Percentiles rank a stretch among this genome's conserved stretches.
phyloP scores from a whole-genome alignment of 2,113 vertebrate genomes.

The Dicaeum eximium region DNA sequence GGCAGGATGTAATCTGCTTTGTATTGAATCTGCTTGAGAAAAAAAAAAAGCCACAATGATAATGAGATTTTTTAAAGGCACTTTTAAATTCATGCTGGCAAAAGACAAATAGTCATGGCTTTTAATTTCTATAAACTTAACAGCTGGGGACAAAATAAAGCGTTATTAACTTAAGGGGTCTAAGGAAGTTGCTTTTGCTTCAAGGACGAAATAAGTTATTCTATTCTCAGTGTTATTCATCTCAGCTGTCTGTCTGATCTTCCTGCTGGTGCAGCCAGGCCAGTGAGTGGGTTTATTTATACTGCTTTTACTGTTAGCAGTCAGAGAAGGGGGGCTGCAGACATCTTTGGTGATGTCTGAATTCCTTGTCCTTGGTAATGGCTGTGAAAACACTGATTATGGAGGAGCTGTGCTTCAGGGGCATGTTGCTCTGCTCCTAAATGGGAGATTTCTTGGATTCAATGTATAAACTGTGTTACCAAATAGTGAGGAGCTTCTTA shows the following conservation, averaged over 20 bases:
- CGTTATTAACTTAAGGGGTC: conserved; percentile 69
- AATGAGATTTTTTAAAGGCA: conserved; percentile 80
- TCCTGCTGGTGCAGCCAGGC: conserved; percentile 2
- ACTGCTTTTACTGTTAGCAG: background rate
- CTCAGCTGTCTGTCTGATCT: conserved; percentile 36
- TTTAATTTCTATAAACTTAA: conserved; percentile 81
- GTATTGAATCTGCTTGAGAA: conserved; percentile 71
- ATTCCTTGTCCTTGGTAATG: background rate
- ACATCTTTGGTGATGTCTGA: background rate
- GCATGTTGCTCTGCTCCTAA: background rate
- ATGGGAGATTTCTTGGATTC: background rate
- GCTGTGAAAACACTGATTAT: background rate
- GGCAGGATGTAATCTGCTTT: conserved; percentile 78
- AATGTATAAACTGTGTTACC: background rate
- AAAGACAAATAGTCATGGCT: conserved; percentile 78
- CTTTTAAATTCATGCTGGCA: conserved; percentile 77
- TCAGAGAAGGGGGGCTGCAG: background rate
- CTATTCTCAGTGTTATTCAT: conserved; percentile 44
- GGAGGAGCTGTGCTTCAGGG: background rate
- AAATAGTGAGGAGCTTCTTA: background rate
- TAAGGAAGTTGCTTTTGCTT: conserved; percentile 70
- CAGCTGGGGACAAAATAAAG: conserved; percentile 73
- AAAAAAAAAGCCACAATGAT: conserved; percentile 59
- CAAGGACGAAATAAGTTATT: conserved; percentile 67
- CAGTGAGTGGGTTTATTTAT: conserved; percentile 24